Evolutionary conservation across 2,797 vertebrate genomes (phyloP).

Genomic region (Pangasius mekongensis): DNA sequence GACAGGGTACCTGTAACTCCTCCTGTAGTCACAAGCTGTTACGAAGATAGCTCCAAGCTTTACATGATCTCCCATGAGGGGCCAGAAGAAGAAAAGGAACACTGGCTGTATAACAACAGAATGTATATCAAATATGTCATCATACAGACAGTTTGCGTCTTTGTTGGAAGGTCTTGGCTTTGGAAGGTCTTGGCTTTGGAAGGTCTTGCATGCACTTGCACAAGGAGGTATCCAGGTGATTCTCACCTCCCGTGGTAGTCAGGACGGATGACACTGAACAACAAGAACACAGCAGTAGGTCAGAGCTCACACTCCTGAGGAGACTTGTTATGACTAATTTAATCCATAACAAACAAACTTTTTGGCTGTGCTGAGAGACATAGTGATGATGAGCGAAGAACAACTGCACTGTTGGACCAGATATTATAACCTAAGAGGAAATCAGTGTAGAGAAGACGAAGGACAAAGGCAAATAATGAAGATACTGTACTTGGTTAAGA

Average conservation of each 20-base stretch:
- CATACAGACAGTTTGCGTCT: neutral
- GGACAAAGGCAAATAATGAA: conserved; percentile 34
- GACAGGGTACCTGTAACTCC: neutral
- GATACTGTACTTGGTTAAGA: conserved; percentile 28
- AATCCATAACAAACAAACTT: conserved; percentile 46
- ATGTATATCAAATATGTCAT: neutral
- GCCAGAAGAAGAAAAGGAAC: neutral
- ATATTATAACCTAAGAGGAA: conserved; percentile 31
- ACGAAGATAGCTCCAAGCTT: neutral
- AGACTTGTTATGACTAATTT: conserved; percentile 19
- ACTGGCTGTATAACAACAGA: neutral
- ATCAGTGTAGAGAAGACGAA: conserved; percentile 37
- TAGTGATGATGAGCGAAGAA: conserved; percentile 12
- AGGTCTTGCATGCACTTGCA: neutral
- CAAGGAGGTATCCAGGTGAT: neutral
- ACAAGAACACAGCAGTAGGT: conserved; percentile 53
- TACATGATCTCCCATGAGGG: neutral
- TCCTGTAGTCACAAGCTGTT: neutral
- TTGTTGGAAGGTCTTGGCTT: neutral
- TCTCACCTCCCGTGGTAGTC: neutral
- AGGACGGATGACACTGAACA: conserved; percentile 22
- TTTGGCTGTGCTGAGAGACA: conserved; percentile 30
- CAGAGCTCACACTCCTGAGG: conserved; percentile 57
- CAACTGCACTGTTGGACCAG: conserved; percentile 22
- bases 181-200: neutral